Evolutionary conservation across 2,113 vertebrate species (phyloP).

Genomic region (Archilochus colubris): DNA sequence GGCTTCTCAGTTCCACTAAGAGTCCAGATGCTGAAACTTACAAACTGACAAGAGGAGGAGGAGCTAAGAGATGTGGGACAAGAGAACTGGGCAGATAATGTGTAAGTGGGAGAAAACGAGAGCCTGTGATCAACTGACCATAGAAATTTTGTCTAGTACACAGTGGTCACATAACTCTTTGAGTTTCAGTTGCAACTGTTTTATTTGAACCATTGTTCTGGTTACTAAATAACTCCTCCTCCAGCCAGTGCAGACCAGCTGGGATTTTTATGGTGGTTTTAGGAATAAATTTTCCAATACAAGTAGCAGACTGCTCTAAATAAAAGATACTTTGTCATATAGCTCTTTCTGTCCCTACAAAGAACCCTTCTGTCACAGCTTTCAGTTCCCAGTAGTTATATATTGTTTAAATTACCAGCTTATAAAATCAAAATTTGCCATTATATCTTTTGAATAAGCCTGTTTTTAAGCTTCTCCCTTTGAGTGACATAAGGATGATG

Average conservation of each 20-base stretch:
- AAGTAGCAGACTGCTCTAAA: neutral
- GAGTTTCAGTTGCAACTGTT: neutral
- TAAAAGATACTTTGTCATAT: neutral
- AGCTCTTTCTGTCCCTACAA: neutral
- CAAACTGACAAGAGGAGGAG: neutral
- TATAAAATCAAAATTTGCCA: neutral
- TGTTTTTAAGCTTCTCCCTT: neutral
- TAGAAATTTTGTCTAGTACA: rapidly evolving
- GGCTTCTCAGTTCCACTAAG: neutral
- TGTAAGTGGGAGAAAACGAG: neutral
- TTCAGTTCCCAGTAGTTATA: neutral
- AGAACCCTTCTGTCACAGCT: neutral
- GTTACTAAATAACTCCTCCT: neutral
- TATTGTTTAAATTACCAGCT: neutral
- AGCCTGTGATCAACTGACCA: rapidly evolving
- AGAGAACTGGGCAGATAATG: rapidly evolving
- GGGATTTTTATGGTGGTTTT: neutral
- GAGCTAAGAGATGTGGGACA: neutral
- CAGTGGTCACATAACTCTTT: rapidly evolving
- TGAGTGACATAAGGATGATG: neutral
- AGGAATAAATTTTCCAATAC: neutral
- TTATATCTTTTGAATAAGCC: neutral
- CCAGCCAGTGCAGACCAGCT: neutral
- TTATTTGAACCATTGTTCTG: neutral
- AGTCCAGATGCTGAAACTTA: neutral